A percentile compares a stretch with the other conserved stretches of the same genome.
Evolutionary conservation across 2,113 vertebrate species (phyloP).

Genomic region (Xyrauchen texanus): DNA sequence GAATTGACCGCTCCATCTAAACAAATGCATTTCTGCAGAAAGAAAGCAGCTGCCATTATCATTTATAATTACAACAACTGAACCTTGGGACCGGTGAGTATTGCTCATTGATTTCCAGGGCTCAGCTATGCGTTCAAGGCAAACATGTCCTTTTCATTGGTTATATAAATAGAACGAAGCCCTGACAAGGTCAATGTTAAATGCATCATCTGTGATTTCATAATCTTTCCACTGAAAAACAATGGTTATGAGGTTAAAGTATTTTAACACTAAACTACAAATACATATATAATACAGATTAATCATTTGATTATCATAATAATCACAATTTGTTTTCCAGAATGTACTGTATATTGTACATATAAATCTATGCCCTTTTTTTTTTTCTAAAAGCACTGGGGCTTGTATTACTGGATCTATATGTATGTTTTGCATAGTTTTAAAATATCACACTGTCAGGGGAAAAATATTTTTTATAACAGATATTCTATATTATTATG

Average conservation of each 20-base stretch:
- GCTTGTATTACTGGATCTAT: no score
- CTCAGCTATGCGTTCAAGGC: conserved; percentile 24
- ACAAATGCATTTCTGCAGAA: conserved; percentile 48
- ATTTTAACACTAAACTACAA: neutral
- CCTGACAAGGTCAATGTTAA: conserved; percentile 10
- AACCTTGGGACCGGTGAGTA: conserved; percentile 37
- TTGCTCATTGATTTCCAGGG: conserved; percentile 49
- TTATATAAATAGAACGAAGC: conserved; percentile 40
- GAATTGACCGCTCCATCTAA: conserved; percentile 66
- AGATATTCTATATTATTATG: no score
- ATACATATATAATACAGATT: neutral
- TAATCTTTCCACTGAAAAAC: neutral
- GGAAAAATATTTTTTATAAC: no score
- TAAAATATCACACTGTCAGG: no score
- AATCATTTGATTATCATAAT: no score
- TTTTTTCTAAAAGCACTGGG: no score
- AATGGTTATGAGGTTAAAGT: conserved; percentile 9
- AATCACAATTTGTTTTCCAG: no score
- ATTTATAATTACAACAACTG: conserved; percentile 60
- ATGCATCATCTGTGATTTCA: neutral
- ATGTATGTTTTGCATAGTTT: no score
- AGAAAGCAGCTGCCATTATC: conserved; percentile 56
- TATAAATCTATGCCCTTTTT: no score
- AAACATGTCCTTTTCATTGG: conserved; percentile 30
- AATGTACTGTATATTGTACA: no score